These are phyloP conservation scores for Scaptomyza pallida DNA, from an alignment of 1,140 invertebrate genomes.

Conservation along the genomic window DNA sequence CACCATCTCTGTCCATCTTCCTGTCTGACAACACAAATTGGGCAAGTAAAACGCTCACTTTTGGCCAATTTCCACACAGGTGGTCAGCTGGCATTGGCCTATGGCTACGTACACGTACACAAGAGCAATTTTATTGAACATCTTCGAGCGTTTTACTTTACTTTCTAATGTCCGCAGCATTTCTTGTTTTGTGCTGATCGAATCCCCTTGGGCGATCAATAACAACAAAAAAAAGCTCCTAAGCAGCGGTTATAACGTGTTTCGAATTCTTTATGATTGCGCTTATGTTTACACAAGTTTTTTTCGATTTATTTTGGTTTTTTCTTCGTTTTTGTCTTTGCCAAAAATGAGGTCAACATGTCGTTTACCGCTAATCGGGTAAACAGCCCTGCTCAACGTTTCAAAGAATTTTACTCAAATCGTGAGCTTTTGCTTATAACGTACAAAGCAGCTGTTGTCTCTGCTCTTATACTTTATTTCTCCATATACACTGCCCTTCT, in stretches of 20 bases:
- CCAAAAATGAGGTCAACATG: conserved; percentile 38
- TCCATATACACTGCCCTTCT: not conserved
- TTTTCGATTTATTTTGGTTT: too few relatives aligned
- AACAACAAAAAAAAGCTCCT: conserved; percentile 2
- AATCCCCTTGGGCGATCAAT: conserved; percentile 26
- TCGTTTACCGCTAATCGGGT: conserved; percentile 22
- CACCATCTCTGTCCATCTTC: conserved; percentile 47
- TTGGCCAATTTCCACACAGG: conserved; percentile 72
- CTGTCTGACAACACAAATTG: conserved; percentile 74
- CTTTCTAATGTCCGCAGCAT: conserved; percentile 68
- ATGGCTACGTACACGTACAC: not conserved
- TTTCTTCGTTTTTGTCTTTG: conserved; percentile 44
- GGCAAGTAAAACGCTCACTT: conserved; percentile 76
- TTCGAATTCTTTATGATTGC: conserved; percentile 61
- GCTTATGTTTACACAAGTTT: conserved; percentile 47
- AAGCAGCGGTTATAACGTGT: conserved; percentile 51
- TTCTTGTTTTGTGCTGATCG: conserved; percentile 41
- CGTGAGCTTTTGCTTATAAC: not conserved
- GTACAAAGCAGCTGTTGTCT: not conserved
- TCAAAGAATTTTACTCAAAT: conserved; percentile 4
- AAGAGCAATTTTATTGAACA: conserved; percentile 67
- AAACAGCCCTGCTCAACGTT: conserved; percentile 8
- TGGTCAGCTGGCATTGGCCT: conserved; percentile 9
- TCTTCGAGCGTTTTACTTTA: conserved; percentile 68
- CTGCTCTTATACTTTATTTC: not conserved